These are phyloP conservation scores for Leptopterna dolabrata DNA, from an alignment of 2,888 invertebrate genomes.

Conservation along the genomic window DNA sequence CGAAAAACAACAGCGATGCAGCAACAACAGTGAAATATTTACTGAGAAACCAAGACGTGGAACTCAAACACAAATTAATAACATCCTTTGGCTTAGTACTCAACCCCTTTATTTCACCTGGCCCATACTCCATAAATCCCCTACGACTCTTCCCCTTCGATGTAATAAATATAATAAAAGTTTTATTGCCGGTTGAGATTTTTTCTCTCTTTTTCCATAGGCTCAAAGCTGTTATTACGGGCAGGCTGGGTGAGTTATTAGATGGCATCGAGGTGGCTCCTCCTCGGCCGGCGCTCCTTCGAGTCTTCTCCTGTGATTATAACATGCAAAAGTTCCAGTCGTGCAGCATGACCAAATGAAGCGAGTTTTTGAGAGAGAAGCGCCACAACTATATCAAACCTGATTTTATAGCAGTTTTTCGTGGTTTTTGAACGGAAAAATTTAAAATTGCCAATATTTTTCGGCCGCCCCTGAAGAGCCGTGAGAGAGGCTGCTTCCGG, in stretches of 20 bases:
- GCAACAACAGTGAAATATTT: neutral
- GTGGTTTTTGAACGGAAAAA: no score
- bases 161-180: constrained; percentile 25
- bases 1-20: no score
- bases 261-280: neutral
- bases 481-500: no score
- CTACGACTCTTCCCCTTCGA: neutral
- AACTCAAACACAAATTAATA: neutral
- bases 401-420: no score
- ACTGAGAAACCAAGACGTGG: neutral
- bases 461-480: no score
- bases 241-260: neutral
- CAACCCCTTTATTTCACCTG: constrained; percentile 13
- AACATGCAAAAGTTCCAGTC: neutral
- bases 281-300: neutral
- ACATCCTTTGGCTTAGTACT: neutral
- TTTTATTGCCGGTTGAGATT: neutral
- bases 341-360: no score
- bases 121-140: constrained; percentile 15
- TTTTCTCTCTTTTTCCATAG: neutral
- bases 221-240: neutral
- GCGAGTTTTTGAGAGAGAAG: no score
- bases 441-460: no score
- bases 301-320: neutral
- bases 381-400: no score